Evolutionary conservation across 37 sponge, comb jelly and placozoan species (phyloP).

Genomic region (Cladorhizidae sp.): DNA sequence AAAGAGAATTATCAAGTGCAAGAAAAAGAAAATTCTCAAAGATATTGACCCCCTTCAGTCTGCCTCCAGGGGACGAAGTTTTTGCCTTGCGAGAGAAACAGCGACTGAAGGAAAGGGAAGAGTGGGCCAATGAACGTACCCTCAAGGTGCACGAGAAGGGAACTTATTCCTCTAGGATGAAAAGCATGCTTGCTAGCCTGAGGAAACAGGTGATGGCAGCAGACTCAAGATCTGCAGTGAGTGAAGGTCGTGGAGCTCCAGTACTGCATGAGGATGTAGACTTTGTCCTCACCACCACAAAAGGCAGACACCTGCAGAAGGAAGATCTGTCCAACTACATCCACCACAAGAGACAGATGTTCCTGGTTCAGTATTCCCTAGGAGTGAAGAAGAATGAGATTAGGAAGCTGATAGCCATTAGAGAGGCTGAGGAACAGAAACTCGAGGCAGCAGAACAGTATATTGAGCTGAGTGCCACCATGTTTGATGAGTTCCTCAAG

Average conservation of each 20-base stretch:
- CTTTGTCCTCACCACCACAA: constrained; percentile 75
- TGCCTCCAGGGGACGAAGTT: constrained; percentile 84
- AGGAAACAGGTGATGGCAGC: constrained; percentile 57
- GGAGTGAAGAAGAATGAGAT: constrained; percentile 96
- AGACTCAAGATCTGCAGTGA: not conserved
- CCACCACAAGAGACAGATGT: constrained; percentile 89
- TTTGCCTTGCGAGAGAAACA: constrained; percentile 86
- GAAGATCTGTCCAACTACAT: constrained; percentile 83
- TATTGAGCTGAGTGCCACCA: constrained; percentile 89
- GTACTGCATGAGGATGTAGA: constrained; percentile 55
- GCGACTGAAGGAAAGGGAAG: constrained; percentile 60
- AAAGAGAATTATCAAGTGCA: too few relatives aligned
- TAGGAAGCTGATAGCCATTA: constrained; percentile 87
- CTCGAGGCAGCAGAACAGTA: constrained; percentile 90
- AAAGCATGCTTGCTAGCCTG: constrained; percentile 51
- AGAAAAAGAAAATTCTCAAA: too few relatives aligned
- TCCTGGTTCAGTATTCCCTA: constrained; percentile 92
- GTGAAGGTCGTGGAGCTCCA: constrained; percentile 5
- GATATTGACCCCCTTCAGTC: constrained; percentile 74
- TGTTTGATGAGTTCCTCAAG: constrained; percentile 97
- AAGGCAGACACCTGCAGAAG: constrained; percentile 88
- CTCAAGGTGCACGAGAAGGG: constrained; percentile 90
- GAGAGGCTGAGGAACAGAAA: constrained; percentile 92
- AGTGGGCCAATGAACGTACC: constrained; percentile 66
- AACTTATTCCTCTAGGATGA: constrained; percentile 86